Evolutionary conservation across 2,888 invertebrate genomes (phyloP).

Genomic region (Diplolepis rosae): DNA sequence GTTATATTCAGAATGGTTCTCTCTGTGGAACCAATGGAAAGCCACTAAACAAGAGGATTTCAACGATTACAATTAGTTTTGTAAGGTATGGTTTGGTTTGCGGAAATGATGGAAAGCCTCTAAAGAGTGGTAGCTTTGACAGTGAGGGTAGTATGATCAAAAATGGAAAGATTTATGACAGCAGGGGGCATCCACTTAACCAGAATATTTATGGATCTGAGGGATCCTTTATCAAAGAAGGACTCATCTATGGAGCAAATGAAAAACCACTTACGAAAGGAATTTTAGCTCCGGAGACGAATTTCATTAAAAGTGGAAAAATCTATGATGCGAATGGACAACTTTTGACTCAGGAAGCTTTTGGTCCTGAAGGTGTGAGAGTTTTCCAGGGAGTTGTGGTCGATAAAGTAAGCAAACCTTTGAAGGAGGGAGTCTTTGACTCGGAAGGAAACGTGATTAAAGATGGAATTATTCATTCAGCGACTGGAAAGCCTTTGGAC

Average conservation of each 20-base stretch:
- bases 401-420: slow-evolving; percentile 62
- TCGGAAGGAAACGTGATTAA: slow-evolving; percentile 66
- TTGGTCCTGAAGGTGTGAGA: slow-evolving; percentile 67
- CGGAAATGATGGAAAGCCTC: slow-evolving; percentile 64
- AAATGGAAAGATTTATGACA: slow-evolving; percentile 65
- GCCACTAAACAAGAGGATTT: slow-evolving; percentile 59
- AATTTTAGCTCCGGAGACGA: slow-evolving; percentile 59
- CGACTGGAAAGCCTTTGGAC: slow-evolving; percentile 65
- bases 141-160: slow-evolving; percentile 62
- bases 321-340: slow-evolving; percentile 62
- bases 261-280: slow-evolving; percentile 63
- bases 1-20: slow-evolving; percentile 65
- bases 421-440: slow-evolving; percentile 64
- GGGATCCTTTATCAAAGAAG: slow-evolving; percentile 64
- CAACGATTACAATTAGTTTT: slow-evolving; percentile 58
- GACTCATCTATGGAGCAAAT: slow-evolving; percentile 59
- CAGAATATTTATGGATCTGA: slow-evolving; percentile 56
- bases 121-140: slow-evolving; percentile 63
- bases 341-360: slow-evolving; percentile 66
- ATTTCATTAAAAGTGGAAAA: slow-evolving; percentile 64
- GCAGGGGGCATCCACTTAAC: slow-evolving; percentile 59
- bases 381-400: slow-evolving; percentile 64
- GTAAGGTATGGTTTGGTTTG: slow-evolving; percentile 67
- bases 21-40: slow-evolving; percentile 61
- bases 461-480: slow-evolving; percentile 61